A percentile compares a stretch with the other conserved stretches of the same genome.
These are phyloP conservation scores for Eleutherodactylus coqui DNA, from an alignment of 2,797 vertebrate genomes.

Conservation along the genomic window DNA sequence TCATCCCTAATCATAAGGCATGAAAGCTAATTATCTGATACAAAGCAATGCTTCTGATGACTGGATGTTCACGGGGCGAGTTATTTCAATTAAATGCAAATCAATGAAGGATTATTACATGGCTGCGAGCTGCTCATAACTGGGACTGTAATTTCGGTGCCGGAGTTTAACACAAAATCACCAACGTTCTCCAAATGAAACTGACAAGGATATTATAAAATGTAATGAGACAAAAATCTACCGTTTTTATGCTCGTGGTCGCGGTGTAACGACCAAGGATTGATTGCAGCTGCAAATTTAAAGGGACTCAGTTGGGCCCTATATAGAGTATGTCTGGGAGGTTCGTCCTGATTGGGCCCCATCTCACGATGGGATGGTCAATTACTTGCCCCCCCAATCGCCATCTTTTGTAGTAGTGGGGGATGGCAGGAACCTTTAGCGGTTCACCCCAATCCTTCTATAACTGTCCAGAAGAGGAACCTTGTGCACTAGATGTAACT, in stretches of 20 bases:
- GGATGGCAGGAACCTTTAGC: too few relatives aligned
- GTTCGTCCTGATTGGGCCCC: too few relatives aligned
- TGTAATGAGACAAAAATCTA: neutral
- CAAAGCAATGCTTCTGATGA: conserved; percentile 4
- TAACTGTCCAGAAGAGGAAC: too few relatives aligned
- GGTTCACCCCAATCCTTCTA: too few relatives aligned
- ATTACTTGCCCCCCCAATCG: too few relatives aligned
- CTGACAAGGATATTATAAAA: neutral
- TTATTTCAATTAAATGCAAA: conserved; percentile 57
- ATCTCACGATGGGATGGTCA: too few relatives aligned
- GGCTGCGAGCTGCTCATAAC: neutral
- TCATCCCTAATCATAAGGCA: too few relatives aligned
- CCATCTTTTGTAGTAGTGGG: too few relatives aligned
- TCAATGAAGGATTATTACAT: conserved; percentile 38
- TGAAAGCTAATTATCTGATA: conserved; percentile 41
- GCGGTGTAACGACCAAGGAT: neutral
- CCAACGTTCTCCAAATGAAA: neutral
- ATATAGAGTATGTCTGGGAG: neutral
- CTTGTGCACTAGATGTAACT: too few relatives aligned
- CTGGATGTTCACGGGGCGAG: conserved; percentile 23
- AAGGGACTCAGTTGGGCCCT: neutral
- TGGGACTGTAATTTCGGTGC: conserved; percentile 4
- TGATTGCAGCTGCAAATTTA: neutral
- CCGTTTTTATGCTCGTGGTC: neutral
- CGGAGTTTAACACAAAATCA: neutral